phyloP scores from a whole-genome alignment of 1,140 invertebrate species.

The Sipha flava region DNA sequence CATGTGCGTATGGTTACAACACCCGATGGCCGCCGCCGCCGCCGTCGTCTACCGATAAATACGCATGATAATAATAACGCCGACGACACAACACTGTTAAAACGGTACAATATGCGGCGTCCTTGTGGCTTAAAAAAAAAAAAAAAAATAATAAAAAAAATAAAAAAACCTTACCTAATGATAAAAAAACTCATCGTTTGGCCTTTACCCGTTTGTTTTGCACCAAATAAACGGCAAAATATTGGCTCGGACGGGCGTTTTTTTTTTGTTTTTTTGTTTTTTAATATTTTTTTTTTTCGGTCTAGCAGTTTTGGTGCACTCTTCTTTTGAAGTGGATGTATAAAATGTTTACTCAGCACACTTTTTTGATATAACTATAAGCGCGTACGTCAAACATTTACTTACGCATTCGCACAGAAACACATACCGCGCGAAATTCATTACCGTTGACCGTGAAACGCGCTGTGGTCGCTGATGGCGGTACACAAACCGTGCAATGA shows the following conservation, averaged over 20 bases:
- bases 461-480: neutral
- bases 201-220: neutral
- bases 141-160: neutral
- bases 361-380: neutral
- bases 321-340: neutral
- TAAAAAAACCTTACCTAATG: too few species aligned
- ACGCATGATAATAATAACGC: neutral
- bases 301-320: neutral
- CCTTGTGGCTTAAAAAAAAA: neutral
- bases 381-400: too few species aligned
- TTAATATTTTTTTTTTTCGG: neutral
- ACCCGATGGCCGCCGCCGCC: neutral
- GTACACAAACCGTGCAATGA: neutral
- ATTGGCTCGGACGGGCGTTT: neutral
- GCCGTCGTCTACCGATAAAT: neutral
- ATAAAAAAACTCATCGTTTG: too few species aligned
- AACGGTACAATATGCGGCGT: neutral
- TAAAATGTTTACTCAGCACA: neutral
- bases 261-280: too few species aligned
- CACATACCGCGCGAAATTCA: neutral
- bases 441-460: slow-evolving; percentile 21
- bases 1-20: neutral
- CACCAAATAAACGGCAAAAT: neutral
- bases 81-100: neutral
- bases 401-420: too few species aligned